phyloP scores from a whole-genome alignment of 2,113 vertebrate genomes.

The Corydoras maculifer region DNA sequence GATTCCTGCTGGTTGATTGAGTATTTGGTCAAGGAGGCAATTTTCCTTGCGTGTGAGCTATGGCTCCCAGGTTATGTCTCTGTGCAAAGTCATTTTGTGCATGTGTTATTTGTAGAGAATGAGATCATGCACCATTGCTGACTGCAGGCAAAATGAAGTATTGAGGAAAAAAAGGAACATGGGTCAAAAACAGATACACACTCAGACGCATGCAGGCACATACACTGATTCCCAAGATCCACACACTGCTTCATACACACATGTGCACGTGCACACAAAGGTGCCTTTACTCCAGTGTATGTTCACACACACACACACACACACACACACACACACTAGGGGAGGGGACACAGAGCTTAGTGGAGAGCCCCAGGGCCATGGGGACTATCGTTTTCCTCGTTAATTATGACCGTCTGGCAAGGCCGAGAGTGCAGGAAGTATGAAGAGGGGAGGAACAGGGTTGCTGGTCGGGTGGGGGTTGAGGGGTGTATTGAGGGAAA shows the following conservation, averaged over 20 bases:
- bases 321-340: slow-evolving; percentile 37
- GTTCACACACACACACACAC: slow-evolving; percentile 34
- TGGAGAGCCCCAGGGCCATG: slow-evolving; percentile 61
- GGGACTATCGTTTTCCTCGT: slow-evolving; percentile 71
- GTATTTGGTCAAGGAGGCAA: slow-evolving; percentile 37
- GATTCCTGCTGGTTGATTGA: slow-evolving; percentile 32
- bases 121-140: slow-evolving; percentile 65
- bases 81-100: slow-evolving; percentile 41
- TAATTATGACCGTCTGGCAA: slow-evolving; percentile 75
- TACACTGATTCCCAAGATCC: slow-evolving; percentile 21
- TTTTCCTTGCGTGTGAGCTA: slow-evolving; percentile 45
- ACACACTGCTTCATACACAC: slow-evolving; percentile 11
- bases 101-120: slow-evolving; percentile 62
- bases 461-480: slow-evolving; percentile 42
- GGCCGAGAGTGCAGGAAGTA: slow-evolving; percentile 67
- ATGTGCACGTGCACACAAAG: slow-evolving; percentile 27
- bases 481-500: slow-evolving; percentile 39
- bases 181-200: slow-evolving; percentile 60
- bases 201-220: slow-evolving; percentile 34
- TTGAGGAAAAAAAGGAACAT: slow-evolving; percentile 60
- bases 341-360: slow-evolving; percentile 58
- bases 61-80: slow-evolving; percentile 36
- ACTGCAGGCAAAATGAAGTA: slow-evolving; percentile 67
- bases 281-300: slow-evolving; percentile 36
- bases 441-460: slow-evolving; percentile 47